Evolutionary conservation across 1,140 invertebrate genomes (phyloP).

Genomic region (Drosophila bocki): DNA sequence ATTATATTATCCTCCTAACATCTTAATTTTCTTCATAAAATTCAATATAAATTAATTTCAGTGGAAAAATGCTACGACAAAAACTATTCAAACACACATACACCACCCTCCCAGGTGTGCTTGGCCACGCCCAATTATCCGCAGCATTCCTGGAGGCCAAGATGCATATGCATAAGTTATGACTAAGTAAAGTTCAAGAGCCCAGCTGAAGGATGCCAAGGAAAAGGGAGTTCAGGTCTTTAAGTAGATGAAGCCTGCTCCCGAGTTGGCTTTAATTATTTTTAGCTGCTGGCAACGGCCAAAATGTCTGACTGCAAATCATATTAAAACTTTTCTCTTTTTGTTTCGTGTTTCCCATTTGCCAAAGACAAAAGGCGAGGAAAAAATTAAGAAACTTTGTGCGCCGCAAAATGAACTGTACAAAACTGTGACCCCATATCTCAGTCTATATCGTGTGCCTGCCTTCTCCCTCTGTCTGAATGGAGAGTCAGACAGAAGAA

Average conservation of each 20-base stretch:
- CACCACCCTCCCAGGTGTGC: constrained; percentile 1
- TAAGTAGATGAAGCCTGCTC: constrained; percentile 37
- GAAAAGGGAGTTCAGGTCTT: constrained; percentile 29
- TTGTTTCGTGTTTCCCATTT: constrained; percentile 36
- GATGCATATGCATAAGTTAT: constrained; percentile 72
- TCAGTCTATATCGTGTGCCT: constrained; percentile 6
- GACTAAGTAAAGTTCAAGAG: constrained; percentile 65
- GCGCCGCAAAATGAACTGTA: constrained; percentile 78
- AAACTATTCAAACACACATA: constrained; percentile 51
- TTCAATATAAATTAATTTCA: neutral
- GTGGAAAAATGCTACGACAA: constrained; percentile 22
- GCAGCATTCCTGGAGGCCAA: constrained; percentile 47
- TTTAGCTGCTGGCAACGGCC: constrained; percentile 28
- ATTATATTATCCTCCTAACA: too few relatives aligned
- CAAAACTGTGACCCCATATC: constrained; percentile 61
- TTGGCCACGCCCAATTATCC: constrained; percentile 35
- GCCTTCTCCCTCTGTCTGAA: constrained; percentile 30
- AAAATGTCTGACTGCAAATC: constrained; percentile 75
- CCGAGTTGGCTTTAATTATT: constrained; percentile 67
- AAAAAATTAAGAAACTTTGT: constrained; percentile 80
- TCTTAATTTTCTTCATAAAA: neutral
- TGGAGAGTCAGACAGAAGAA: constrained; percentile 25
- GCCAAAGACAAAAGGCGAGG: constrained; percentile 41
- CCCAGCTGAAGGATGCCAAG: neutral
- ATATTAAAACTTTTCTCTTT: constrained; percentile 77